phyloP scores from a whole-genome alignment of 30 jellyfish, hydroid and myxozoan species.

The Morbakka virulenta region DNA sequence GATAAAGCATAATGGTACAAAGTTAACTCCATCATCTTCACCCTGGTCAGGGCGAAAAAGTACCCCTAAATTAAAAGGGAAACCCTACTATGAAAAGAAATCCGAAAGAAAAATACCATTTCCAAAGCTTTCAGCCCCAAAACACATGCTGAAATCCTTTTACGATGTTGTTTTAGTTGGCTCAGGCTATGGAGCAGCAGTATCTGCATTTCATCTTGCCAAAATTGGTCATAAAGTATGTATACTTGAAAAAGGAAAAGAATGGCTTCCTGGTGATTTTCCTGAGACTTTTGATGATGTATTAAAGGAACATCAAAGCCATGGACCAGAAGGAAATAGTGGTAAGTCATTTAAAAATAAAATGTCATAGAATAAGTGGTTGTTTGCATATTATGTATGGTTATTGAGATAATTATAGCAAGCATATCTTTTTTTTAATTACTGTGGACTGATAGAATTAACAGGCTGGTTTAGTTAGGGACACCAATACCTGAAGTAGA shows the following conservation, averaged over 20 bases:
- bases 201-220: constrained; percentile 2
- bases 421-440: too few relatives aligned
- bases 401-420: too few relatives aligned
- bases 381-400: too few relatives aligned
- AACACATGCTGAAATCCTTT: not conserved
- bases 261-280: constrained; percentile 30
- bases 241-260: constrained; percentile 5
- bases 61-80: not conserved
- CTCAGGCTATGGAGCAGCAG: constrained; percentile 18
- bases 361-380: too few relatives aligned
- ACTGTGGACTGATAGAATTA: too few relatives aligned
- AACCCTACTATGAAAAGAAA: too few relatives aligned
- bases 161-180: constrained; percentile 11
- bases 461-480: too few relatives aligned
- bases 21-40: not conserved
- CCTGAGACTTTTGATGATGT: constrained; percentile 13
- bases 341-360: too few relatives aligned
- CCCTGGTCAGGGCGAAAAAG: not conserved
- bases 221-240: not conserved
- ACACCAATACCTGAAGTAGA: too few relatives aligned
- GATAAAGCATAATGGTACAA: too few relatives aligned
- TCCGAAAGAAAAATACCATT: not conserved
- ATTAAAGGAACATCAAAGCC: not conserved
- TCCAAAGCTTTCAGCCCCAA: not conserved
- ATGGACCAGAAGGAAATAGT: not conserved